Conservation (phyloP, 1,140 invertebrate species). For the Zaprionus capensis region DNA sequence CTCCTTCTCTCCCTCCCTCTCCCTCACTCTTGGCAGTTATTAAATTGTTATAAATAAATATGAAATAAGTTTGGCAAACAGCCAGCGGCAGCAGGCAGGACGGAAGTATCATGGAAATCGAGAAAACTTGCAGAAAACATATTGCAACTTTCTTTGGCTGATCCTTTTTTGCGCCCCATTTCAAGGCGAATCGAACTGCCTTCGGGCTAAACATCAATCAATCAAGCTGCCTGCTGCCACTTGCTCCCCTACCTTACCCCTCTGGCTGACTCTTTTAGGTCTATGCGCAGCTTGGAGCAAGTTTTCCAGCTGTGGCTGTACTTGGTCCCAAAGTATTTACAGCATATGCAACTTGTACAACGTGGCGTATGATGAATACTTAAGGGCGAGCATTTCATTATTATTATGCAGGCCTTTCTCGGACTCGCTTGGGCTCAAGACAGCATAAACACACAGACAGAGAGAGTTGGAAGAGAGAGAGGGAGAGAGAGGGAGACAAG, state of each 20-base stretch:
- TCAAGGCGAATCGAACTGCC: slow-evolving; percentile 57
- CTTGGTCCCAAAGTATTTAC: slow-evolving; percentile 67
- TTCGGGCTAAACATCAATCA: slow-evolving; percentile 74
- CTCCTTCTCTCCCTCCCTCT: background rate
- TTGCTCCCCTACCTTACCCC: background rate
- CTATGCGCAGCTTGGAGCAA: slow-evolving; percentile 11
- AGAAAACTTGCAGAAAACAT: slow-evolving; percentile 63
- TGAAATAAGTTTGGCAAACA: slow-evolving; percentile 58
- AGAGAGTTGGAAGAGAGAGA: background rate
- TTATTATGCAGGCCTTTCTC: slow-evolving; percentile 55
- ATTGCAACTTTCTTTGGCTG: slow-evolving; percentile 69
- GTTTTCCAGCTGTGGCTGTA: slow-evolving; percentile 60
- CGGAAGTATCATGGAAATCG: slow-evolving; percentile 27
- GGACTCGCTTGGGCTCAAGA: slow-evolving; percentile 7
- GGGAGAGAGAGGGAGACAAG: slow-evolving; percentile 15
- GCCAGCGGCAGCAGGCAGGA: slow-evolving; percentile 43
- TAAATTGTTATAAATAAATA: slow-evolving; percentile 66
- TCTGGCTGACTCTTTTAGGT: background rate
- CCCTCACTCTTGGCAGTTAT: slow-evolving; percentile 43
- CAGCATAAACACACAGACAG: slow-evolving; percentile 1
- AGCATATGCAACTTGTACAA: slow-evolving; percentile 77
- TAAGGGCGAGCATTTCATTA: slow-evolving; percentile 70
- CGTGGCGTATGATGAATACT: slow-evolving; percentile 71
- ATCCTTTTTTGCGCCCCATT: slow-evolving; percentile 52
- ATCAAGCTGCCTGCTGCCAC: slow-evolving; percentile 50